phyloP scores from a whole-genome alignment of 2,797 vertebrate genomes.

The Vireo griseus region DNA sequence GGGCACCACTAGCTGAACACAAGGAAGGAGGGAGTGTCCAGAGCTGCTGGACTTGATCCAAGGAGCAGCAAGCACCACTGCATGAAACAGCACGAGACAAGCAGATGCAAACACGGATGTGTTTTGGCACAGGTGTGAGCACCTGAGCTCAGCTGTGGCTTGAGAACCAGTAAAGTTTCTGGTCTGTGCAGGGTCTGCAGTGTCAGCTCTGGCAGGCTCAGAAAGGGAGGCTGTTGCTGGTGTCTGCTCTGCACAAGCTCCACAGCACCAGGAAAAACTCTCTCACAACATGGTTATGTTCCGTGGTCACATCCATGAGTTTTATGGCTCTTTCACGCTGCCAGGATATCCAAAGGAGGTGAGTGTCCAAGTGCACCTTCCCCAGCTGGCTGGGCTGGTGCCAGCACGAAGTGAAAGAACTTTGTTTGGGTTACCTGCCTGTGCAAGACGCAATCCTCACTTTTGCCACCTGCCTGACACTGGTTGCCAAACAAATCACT shows the following conservation, averaged over 20 bases:
- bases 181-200: not conserved
- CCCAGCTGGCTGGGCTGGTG: not conserved
- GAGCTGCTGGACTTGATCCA: not conserved
- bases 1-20: not conserved
- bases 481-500: not conserved
- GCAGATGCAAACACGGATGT: fast-evolving
- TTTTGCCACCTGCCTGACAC: not conserved
- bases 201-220: not conserved
- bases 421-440: not conserved
- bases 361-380: not conserved
- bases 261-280: not conserved
- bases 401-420: fast-evolving
- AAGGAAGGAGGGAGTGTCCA: not conserved
- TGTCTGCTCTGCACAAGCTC: not conserved
- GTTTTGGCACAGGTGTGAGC: not conserved
- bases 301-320: fast-evolving
- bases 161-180: not conserved
- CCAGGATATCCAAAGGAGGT: not conserved
- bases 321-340: not conserved
- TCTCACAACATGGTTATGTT: fast-evolving
- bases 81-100: not conserved
- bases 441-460: fast-evolving
- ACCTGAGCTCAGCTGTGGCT: fast-evolving
- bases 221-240: not conserved
- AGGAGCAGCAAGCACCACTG: not conserved